Evolutionary conservation across 2,888 invertebrate species (phyloP).

Genomic region (Entomobrya multifasciata): DNA sequence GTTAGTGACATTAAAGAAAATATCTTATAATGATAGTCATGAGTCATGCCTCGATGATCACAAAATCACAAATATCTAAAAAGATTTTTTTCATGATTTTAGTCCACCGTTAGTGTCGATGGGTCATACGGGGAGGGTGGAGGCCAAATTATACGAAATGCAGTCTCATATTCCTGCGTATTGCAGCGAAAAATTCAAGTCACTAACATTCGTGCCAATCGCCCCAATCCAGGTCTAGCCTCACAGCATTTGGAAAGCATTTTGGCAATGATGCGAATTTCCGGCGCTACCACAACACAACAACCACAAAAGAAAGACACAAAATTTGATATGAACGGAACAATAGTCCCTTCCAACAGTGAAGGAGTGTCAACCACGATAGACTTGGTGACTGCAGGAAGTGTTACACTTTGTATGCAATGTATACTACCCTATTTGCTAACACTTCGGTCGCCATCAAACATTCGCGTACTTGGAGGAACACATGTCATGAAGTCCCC

Average conservation of each 20-base stretch:
- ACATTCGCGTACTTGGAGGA: conserved; percentile 75
- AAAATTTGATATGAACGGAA: conserved; percentile 74
- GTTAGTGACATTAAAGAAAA: no score
- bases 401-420: conserved; percentile 74
- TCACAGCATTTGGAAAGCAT: conserved; percentile 79
- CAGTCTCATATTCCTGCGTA: conserved; percentile 73
- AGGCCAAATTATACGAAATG: conserved; percentile 78
- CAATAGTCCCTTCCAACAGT: conserved; percentile 24
- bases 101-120: conserved; percentile 66
- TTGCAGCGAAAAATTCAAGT: conserved; percentile 72
- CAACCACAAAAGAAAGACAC: conserved; percentile 65
- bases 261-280: conserved; percentile 74
- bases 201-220: conserved; percentile 74
- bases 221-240: conserved; percentile 78
- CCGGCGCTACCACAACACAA: conserved; percentile 68
- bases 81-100: neutral
- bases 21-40: no score
- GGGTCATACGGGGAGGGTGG: conserved; percentile 78
- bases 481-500: conserved; percentile 78
- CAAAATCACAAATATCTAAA: no score
- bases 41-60: no score
- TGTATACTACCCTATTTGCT: conserved; percentile 77
- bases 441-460: conserved; percentile 66
- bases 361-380: conserved; percentile 73
- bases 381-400: conserved; percentile 76